Evolutionary conservation across 2,888 invertebrate genomes (phyloP).

Genomic region (Thecocarcelia acutangulata): DNA sequence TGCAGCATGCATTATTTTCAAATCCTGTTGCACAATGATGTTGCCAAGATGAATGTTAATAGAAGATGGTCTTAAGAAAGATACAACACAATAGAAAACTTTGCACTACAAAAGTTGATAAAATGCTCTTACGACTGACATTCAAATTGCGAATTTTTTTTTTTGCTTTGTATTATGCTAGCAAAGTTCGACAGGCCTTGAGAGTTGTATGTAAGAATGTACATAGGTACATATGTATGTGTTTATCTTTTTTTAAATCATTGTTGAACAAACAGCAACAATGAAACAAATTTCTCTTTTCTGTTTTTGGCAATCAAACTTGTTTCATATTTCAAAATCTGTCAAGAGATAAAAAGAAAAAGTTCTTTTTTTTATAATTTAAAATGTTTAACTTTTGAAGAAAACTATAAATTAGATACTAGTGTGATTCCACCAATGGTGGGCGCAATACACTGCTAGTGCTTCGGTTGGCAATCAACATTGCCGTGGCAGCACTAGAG

Average conservation of each 20-base stretch:
- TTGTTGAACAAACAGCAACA: background rate
- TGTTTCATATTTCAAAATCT: slow-evolving; percentile 33
- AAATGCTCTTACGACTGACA: slow-evolving; percentile 28
- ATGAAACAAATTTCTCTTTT: background rate
- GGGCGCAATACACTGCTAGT: too few species aligned
- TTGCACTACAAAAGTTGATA: slow-evolving; percentile 27
- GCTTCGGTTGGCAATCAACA: too few species aligned
- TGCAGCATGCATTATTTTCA: slow-evolving; percentile 10
- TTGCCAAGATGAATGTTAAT: slow-evolving; percentile 28
- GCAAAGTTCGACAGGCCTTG: slow-evolving; percentile 34
- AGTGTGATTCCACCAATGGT: too few species aligned
- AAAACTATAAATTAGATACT: too few species aligned
- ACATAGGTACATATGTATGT: too few species aligned
- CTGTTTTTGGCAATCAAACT: background rate
- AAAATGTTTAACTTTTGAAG: too few species aligned
- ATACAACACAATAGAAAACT: slow-evolving; percentile 24
- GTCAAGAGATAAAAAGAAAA: background rate
- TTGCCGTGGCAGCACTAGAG: too few species aligned
- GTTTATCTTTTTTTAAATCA: background rate
- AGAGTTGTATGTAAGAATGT: background rate
- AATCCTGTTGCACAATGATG: slow-evolving; percentile 55
- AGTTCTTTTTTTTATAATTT: too few species aligned
- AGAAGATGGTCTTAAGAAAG: slow-evolving; percentile 21
- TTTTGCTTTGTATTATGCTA: background rate
- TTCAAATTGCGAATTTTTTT: slow-evolving; percentile 28